These are phyloP conservation scores for Corvus hawaiiensis DNA, from an alignment of 2,113 vertebrate genomes.

Conservation along the genomic window DNA sequence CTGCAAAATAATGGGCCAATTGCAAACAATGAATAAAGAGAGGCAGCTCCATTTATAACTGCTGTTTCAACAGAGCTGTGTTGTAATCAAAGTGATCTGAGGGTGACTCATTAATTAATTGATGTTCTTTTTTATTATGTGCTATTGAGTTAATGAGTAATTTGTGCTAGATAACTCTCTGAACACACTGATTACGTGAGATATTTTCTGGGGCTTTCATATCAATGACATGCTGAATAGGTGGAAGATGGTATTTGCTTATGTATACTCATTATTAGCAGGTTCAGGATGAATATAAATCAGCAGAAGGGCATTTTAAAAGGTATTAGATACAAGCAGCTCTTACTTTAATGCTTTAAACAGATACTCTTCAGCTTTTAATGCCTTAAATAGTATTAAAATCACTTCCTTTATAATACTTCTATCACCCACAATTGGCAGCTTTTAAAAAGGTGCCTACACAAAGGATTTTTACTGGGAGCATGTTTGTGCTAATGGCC, in stretches of 20 bases:
- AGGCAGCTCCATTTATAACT: slow-evolving; percentile 68
- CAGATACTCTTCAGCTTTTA: slow-evolving; percentile 16
- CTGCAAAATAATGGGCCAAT: slow-evolving; percentile 58
- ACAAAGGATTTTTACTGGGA: slow-evolving; percentile 52
- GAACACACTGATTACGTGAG: slow-evolving; percentile 75
- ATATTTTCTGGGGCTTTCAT: slow-evolving; percentile 73
- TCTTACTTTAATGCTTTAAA: slow-evolving; percentile 31
- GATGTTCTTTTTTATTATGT: slow-evolving; percentile 81
- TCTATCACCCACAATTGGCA: slow-evolving; percentile 43
- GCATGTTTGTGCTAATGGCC: slow-evolving; percentile 57
- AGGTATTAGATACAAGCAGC: neutral
- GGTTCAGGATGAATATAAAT: slow-evolving; percentile 47
- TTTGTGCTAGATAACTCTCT: slow-evolving; percentile 80
- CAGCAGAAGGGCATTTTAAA: slow-evolving; percentile 31
- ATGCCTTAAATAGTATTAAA: slow-evolving; percentile 46
- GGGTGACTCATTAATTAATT: slow-evolving; percentile 82
- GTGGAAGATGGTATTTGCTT: slow-evolving; percentile 48
- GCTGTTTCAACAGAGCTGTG: slow-evolving; percentile 59
- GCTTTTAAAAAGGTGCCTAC: slow-evolving; percentile 53
- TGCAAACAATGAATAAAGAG: slow-evolving; percentile 68
- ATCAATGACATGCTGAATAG: slow-evolving; percentile 60
- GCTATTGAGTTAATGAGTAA: slow-evolving; percentile 83
- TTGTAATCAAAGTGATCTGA: slow-evolving; percentile 76
- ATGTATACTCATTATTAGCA: slow-evolving; percentile 48
- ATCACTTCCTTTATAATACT: slow-evolving; percentile 40